phyloP scores from a whole-genome alignment of 2,888 invertebrate genomes.

The Sphaerophoria rueppellii region DNA sequence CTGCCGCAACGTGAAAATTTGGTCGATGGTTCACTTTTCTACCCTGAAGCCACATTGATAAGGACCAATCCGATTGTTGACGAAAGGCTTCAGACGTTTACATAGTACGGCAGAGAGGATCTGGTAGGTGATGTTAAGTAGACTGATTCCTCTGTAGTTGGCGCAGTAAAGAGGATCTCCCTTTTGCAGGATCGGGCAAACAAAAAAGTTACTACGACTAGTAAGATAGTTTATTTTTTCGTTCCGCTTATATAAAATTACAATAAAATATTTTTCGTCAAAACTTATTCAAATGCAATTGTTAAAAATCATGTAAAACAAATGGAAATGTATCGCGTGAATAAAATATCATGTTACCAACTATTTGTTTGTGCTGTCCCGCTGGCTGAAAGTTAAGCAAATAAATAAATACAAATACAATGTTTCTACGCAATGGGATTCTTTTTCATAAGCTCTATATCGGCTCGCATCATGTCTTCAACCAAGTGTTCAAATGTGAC shows the following conservation, averaged over 20 bases:
- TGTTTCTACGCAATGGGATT: conserved; percentile 92
- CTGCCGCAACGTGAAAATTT: too few species aligned
- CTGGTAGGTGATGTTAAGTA: too few species aligned
- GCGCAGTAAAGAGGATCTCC: too few species aligned
- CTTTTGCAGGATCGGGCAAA: too few species aligned
- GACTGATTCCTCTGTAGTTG: too few species aligned
- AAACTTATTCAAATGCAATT: conserved; percentile 39
- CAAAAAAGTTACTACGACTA: too few species aligned
- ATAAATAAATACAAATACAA: not conserved
- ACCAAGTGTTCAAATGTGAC: conserved; percentile 92
- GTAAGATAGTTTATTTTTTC: conserved; percentile 13
- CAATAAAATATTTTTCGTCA: conserved; percentile 3
- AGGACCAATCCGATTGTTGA: too few species aligned
- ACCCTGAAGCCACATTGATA: too few species aligned
- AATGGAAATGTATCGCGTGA: conserved; percentile 60
- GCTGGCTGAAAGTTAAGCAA: conserved; percentile 26
- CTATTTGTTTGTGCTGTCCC: conserved; percentile 60
- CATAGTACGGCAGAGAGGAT: too few species aligned
- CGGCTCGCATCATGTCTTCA: conserved; percentile 96
- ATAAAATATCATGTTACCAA: conserved; percentile 27
- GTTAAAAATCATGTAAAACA: conserved; percentile 28
- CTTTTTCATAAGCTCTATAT: conserved; percentile 93
- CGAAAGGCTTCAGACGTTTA: too few species aligned
- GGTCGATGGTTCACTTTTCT: too few species aligned
- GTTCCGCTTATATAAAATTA: conserved; percentile 19